Conservation (phyloP, 2,113 vertebrate genomes). For the Synodontis membranacea region DNA sequence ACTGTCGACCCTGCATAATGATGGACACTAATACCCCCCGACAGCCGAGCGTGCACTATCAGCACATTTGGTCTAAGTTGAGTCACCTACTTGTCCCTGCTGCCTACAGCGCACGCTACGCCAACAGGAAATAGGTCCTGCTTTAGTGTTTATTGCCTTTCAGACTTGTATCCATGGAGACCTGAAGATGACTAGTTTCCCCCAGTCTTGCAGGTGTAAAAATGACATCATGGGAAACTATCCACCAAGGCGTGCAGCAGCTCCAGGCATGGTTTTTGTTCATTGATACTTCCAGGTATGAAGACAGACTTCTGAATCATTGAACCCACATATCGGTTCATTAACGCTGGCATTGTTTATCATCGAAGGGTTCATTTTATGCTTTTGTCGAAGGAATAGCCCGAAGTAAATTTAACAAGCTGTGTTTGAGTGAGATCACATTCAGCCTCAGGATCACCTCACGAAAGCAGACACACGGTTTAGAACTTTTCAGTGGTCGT, state of each 20-base stretch:
- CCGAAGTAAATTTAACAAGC: not conserved
- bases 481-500: not conserved
- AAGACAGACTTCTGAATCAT: not conserved
- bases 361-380: not conserved
- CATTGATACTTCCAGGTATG: not conserved
- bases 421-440: conserved; percentile 3
- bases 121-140: conserved; percentile 33
- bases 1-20: not conserved
- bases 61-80: not conserved
- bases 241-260: not conserved
- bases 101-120: conserved; percentile 23
- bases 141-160: conserved; percentile 23
- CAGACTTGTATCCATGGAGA: conserved; percentile 31
- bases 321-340: not conserved
- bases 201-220: conserved; percentile 19
- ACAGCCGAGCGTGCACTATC: not conserved
- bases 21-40: not conserved
- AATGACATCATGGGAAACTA: conserved; percentile 1
- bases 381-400: not conserved
- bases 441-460: conserved; percentile 16
- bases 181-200: conserved; percentile 18
- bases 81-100: conserved; percentile 6
- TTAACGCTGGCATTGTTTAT: not conserved
- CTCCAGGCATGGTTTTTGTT: not conserved
- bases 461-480: not conserved